Evolutionary conservation across 2,113 vertebrate species (phyloP), one percentile per base, ranked within the genome.

Genomic region (Engystomops pustulosus): DNA sequence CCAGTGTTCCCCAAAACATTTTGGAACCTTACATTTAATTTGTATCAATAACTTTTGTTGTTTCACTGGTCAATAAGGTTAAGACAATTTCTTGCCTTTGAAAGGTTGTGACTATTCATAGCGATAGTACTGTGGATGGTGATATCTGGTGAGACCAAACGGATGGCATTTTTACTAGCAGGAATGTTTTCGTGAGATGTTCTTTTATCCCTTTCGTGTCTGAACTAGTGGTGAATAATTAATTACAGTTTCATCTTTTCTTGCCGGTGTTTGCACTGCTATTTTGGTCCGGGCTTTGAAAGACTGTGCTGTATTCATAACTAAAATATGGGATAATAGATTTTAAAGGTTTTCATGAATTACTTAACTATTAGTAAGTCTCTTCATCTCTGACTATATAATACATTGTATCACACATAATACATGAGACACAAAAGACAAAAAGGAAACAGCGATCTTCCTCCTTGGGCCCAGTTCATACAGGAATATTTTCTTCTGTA

Each of bases 211-310:
- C 38, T 36, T 80, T 25, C 25, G 77, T 67, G 58, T 80, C 79
- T 51, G 79, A 68, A 80, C 55, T 80, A 32, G 60, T 80, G 6
- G 44, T 80, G 62, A 80, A 80, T 80, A 80, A 80, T 80, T 80
- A 49, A 69, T 80, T 69, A 44, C 77, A 68, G 79, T 69, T 80
- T 69, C 62, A 51, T 80, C 62, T 68, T 80, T 80, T 68, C 77
- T 79, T 65, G 36, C 23, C 41, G 34, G 41, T 68, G 44, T 51
- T 41, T 69, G 30, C 27, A 51, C 38, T 51, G 44, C 79, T 69
- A 69, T 68, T 69, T 80, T 68, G 60, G 41, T 68, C 67, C 44
- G 36, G 60, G 62, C 41, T 80, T 45, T 80, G 62, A 69, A 80
- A 68, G 79, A 36, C 36, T 79, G 27, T 45, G 38, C 77, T 79